Conservation (phyloP, 2,113 vertebrate genomes). For the Hydrochoerus hydrochaeris region DNA sequence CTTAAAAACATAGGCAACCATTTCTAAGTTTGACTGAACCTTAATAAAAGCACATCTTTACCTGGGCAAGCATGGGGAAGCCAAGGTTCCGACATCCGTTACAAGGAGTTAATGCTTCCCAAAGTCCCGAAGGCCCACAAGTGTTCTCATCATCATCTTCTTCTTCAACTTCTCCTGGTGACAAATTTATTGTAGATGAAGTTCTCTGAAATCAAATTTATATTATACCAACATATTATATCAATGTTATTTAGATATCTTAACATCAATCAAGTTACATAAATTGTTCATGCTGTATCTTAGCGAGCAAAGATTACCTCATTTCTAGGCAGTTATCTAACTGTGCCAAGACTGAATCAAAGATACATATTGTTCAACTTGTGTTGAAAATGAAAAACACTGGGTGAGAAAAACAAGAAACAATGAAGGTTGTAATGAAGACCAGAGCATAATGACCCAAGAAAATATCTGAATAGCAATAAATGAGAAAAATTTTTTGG, state of each 20-base stretch:
- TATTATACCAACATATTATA: conserved; percentile 76
- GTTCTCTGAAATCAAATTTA: conserved; percentile 88
- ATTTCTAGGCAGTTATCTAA: neutral
- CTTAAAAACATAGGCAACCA: neutral
- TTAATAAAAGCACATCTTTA: conserved; percentile 79
- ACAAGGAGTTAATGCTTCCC: conserved; percentile 96
- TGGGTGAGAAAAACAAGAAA: neutral
- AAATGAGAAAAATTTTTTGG: conserved; percentile 35
- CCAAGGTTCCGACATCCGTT: conserved; percentile 96
- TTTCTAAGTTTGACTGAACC: neutral
- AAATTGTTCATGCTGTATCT: neutral
- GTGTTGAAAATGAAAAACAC: conserved; percentile 6
- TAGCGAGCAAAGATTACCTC: conserved; percentile 41
- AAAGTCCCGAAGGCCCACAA: conserved; percentile 95
- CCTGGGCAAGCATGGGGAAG: conserved; percentile 94
- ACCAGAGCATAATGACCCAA: neutral
- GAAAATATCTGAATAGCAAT: neutral
- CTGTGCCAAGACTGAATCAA: neutral
- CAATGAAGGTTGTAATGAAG: neutral
- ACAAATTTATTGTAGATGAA: conserved; percentile 87
- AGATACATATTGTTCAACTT: neutral
- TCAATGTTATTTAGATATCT: conserved; percentile 50
- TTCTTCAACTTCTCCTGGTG: conserved; percentile 88
- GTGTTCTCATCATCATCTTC: conserved; percentile 92
- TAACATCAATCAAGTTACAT: conserved; percentile 63